Evolutionary conservation across 2,888 invertebrate genomes (phyloP).

Genomic region (Agrotis clavis): DNA sequence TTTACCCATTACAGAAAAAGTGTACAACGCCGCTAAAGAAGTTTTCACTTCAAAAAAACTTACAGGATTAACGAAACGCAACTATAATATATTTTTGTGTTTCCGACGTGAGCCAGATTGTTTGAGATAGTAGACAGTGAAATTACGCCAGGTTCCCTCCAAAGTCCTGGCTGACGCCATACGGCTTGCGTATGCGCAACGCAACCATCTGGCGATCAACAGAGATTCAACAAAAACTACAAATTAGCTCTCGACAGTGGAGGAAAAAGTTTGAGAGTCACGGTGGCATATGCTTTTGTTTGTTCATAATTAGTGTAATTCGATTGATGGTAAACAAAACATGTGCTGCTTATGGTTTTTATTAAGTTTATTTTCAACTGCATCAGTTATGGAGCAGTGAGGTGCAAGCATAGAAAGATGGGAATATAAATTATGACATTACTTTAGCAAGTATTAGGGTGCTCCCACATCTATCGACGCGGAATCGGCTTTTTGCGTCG

Average conservation of each 20-base stretch:
- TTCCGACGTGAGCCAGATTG: conserved; percentile 75
- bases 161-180: conserved; percentile 71
- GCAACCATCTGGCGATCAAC: conserved; percentile 80
- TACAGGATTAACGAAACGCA: conserved; percentile 45
- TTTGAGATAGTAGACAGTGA: conserved; percentile 81
- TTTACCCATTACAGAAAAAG: too few relatives aligned
- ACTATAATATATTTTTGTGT: conserved; percentile 57
- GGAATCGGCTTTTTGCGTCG: too few relatives aligned
- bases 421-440: too few relatives aligned
- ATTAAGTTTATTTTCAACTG: conserved; percentile 19
- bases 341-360: conserved; percentile 30
- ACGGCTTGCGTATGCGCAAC: conserved; percentile 75
- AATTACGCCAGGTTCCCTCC: conserved; percentile 75
- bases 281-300: conserved; percentile 86
- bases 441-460: too few relatives aligned
- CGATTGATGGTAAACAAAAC: conserved; percentile 63
- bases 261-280: conserved; percentile 75
- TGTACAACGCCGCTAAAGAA: too few relatives aligned
- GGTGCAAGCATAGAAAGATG: too few relatives aligned
- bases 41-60: too few relatives aligned
- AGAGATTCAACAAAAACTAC: conserved; percentile 77
- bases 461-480: too few relatives aligned
- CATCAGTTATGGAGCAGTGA: background rate
- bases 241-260: conserved; percentile 73
- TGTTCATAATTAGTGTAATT: conserved; percentile 80